Conservation (phyloP, 1,140 invertebrate genomes). For the Prorops nasuta region DNA sequence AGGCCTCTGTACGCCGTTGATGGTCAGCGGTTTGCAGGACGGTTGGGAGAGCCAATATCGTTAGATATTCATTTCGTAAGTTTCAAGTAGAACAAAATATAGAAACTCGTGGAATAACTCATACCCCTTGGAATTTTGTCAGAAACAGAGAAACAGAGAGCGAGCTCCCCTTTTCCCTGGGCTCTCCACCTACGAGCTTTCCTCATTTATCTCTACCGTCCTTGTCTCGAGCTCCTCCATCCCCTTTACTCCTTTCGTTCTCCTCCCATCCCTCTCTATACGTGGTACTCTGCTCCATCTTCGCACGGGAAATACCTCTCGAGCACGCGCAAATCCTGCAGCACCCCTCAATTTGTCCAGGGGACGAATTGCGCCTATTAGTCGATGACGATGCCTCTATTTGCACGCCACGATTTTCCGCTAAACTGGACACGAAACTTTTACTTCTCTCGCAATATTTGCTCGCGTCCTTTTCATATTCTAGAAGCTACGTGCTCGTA, state of each 20-base stretch:
- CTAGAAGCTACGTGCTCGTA: no score
- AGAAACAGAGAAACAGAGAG: background rate
- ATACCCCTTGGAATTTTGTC: background rate
- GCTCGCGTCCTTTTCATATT: no score
- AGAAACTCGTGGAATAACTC: slow-evolving; percentile 39
- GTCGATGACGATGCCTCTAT: no score
- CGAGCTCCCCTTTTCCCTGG: background rate
- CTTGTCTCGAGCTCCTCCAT: no score
- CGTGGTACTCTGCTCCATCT: background rate
- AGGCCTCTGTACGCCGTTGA: slow-evolving; percentile 4
- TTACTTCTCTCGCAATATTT: background rate
- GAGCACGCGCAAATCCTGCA: slow-evolving; percentile 10
- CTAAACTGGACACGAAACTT: background rate
- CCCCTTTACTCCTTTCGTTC: background rate
- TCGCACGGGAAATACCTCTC: slow-evolving; percentile 1
- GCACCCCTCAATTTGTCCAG: slow-evolving; percentile 29
- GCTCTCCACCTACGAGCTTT: background rate
- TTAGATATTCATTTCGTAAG: slow-evolving; percentile 55
- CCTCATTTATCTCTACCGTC: background rate
- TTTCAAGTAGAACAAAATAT: slow-evolving; percentile 55
- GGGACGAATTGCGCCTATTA: no score
- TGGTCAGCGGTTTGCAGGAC: background rate
- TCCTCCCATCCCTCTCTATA: background rate
- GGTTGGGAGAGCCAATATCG: slow-evolving; percentile 43
- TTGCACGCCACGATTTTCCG: background rate